Conservation (phyloP, 1,140 invertebrate genomes). For the Trichomalopsis sarcophagae region DNA sequence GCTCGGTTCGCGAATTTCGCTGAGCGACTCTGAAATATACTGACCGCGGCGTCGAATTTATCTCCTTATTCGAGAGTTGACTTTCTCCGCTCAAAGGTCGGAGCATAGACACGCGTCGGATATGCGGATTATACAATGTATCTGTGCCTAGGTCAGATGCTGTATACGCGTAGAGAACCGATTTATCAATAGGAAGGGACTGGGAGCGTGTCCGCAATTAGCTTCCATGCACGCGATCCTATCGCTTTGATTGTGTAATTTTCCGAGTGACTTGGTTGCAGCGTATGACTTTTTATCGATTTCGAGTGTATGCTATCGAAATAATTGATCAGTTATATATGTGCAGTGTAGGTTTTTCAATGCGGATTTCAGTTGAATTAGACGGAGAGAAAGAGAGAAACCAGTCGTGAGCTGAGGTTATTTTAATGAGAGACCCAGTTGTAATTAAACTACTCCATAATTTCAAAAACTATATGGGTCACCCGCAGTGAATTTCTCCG, state of each 20-base stretch:
- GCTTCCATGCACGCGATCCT: not conserved
- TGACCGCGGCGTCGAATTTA: not conserved
- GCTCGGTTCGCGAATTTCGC: conserved; percentile 24
- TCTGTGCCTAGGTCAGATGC: conserved; percentile 36
- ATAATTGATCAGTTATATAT: too few relatives aligned
- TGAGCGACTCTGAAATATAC: not conserved
- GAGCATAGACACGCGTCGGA: not conserved
- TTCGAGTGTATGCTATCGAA: too few relatives aligned
- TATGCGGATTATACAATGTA: not conserved
- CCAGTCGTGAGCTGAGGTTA: not conserved
- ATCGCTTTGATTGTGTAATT: not conserved
- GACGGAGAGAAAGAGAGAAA: not conserved
- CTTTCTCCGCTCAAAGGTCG: conserved; percentile 43
- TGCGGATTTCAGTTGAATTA: too few relatives aligned
- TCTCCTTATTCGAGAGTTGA: not conserved
- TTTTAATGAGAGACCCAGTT: conserved; percentile 2
- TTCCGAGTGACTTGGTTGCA: too few relatives aligned
- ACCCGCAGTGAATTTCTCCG: not conserved
- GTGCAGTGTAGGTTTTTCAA: too few relatives aligned
- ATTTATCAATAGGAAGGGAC: conserved; percentile 27
- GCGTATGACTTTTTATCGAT: too few relatives aligned
- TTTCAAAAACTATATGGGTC: conserved; percentile 7
- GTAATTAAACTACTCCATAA: not conserved
- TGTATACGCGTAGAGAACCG: not conserved
- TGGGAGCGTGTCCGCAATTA: not conserved